Evolutionary conservation across 2,113 vertebrate genomes (phyloP), one percentile per base, ranked within the genome.

Genomic region (Lagenorhynchus albirostris): DNA sequence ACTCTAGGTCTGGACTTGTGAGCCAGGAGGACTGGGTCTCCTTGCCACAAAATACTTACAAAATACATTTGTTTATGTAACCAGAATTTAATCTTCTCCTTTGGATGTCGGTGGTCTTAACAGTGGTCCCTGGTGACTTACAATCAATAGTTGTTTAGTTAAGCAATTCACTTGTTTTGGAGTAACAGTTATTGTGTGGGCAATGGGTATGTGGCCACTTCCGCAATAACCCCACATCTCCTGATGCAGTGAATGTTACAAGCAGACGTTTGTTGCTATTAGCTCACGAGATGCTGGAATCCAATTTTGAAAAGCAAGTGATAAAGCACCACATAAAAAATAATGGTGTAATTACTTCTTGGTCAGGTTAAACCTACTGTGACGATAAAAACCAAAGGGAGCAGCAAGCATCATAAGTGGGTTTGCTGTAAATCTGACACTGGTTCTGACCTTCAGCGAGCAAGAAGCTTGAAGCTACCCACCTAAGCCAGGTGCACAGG

Each of bases 291-390:
- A 97, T 95, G 95, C 95, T 97, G 94, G 96, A 98, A 98, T 97
- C 96, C 96, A 97, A 97, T 97, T 98, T 96, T 98, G 84, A 97
- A 97, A 97, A 97, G 97, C 94, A 96, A 96, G 96, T 98, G 96
- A 98, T 98, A 97, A 97, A 97, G 96, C 88, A 96, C 92, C 95
- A 98, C 97, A 97, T 98, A 98, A 98, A 98, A 98, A 97, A 98
- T 98, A 97, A 98, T 95, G 95, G 87, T 94, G 96, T 97, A 97
- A 98, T 98, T 98, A 97, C 88, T 97, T 92, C 97, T 97, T 84
- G 95, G 97, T 96, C 95, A 97, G 88, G 94, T 97, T 96, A 96
- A 97, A 97, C 94, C 96, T 96, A 97, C 94, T 95, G 94, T 93
- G 97, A 90, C 2, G 82, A 97, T 97, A 97, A 97, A 98, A 96